Percentiles rank a stretch among this genome's conserved stretches.
Evolutionary conservation across 2,797 vertebrate genomes (phyloP).

Genomic region (Sibirionetta formosa): DNA sequence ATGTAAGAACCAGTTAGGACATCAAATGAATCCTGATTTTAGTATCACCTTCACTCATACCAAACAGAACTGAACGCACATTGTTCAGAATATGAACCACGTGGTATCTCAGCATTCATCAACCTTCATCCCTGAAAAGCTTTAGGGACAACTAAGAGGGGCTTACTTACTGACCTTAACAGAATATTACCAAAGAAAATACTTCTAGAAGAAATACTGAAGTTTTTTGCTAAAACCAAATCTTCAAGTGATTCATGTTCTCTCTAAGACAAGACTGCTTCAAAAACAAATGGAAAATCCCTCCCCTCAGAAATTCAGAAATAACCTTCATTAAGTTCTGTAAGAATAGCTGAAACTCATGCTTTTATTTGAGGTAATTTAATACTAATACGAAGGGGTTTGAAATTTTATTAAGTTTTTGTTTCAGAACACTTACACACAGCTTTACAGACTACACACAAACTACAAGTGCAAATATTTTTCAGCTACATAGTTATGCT

Average conservation of each 20-base stretch:
- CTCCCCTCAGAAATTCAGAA: background rate
- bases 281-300: background rate
- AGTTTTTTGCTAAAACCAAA: background rate
- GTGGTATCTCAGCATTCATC: background rate
- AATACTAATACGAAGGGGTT: background rate
- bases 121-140: background rate
- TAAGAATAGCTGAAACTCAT: background rate
- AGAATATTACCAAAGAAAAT: background rate
- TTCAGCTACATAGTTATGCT: accelerated
- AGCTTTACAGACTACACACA: background rate
- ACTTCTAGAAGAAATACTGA: background rate
- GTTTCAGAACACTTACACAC: too few relatives aligned
- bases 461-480: background rate
- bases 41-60: background rate
- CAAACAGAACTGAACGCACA: background rate
- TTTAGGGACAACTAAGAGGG: background rate
- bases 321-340: background rate
- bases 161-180: background rate
- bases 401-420: background rate
- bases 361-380: background rate
- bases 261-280: background rate
- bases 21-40: background rate
- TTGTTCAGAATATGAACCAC: background rate
- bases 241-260: background rate
- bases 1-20: background rate